phyloP scores from a whole-genome alignment of 2,113 vertebrate species.

The Beaufortia kweichowensis region DNA sequence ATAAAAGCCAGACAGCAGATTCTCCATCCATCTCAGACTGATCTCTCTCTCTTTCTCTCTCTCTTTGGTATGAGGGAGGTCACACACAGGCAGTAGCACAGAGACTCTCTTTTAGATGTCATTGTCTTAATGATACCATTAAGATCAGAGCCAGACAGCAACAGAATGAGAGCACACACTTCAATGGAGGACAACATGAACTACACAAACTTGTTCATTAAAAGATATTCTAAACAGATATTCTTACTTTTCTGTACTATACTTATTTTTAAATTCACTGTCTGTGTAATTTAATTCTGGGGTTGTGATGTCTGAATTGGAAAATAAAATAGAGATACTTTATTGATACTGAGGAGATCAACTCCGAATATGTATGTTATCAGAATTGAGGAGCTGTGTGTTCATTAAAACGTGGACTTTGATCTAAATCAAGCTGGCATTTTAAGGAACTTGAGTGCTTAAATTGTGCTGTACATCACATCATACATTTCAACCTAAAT shows the following conservation, averaged over 20 bases:
- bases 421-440: background rate
- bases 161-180: slow-evolving; percentile 47
- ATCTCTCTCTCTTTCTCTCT: slow-evolving; percentile 6
- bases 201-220: slow-evolving; percentile 23
- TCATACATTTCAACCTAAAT: background rate
- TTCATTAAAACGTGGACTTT: slow-evolving; percentile 24
- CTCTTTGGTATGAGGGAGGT: background rate
- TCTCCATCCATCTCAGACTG: background rate
- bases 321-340: slow-evolving; percentile 26
- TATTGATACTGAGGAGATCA: slow-evolving; percentile 25
- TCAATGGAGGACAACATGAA: slow-evolving; percentile 39
- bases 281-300: slow-evolving; percentile 70
- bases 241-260: slow-evolving; percentile 53
- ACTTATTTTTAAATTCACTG: slow-evolving; percentile 47
- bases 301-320: slow-evolving; percentile 27
- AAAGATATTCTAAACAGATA: slow-evolving; percentile 56
- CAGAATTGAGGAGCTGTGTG: slow-evolving; percentile 35
- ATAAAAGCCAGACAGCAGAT: background rate
- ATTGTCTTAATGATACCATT: background rate
- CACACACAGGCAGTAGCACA: slow-evolving; percentile 22
- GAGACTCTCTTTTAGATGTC: background rate
- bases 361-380: slow-evolving; percentile 18
- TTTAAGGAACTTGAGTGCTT: background rate
- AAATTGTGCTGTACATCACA: background rate
- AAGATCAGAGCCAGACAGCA: slow-evolving; percentile 6